Evolutionary conservation across 2,113 vertebrate species (phyloP).

Genomic region (Trogon surrucura): DNA sequence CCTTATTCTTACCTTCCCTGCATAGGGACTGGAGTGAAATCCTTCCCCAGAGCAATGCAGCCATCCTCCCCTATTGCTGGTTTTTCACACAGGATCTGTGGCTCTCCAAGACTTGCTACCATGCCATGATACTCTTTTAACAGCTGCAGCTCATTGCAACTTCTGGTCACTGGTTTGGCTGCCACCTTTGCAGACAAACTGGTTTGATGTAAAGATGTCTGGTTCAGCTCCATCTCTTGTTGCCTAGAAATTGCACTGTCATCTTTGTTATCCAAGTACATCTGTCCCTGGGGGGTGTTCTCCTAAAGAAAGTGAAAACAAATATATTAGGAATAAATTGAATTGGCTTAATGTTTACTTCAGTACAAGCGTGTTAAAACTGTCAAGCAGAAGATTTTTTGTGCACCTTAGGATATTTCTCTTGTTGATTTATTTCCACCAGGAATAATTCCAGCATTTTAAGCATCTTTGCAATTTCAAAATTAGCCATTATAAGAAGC

Average conservation of each 20-base stretch:
- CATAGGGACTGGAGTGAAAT: conserved; percentile 45
- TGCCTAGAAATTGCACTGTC: conserved; percentile 55
- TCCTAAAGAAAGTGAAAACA: conserved; percentile 53
- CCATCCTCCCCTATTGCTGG: conserved; percentile 38
- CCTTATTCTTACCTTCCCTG: conserved; percentile 67
- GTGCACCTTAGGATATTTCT: background rate
- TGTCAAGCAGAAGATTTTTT: background rate
- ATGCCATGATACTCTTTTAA: conserved; percentile 82
- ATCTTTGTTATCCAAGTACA: conserved; percentile 88
- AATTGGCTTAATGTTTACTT: background rate
- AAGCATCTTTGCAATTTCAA: background rate
- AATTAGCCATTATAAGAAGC: background rate
- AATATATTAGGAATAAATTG: background rate
- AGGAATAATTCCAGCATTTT: background rate
- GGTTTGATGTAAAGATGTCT: conserved; percentile 67
- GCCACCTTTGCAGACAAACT: conserved; percentile 60
- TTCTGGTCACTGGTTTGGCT: conserved; percentile 65
- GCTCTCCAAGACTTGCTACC: conserved; percentile 73
- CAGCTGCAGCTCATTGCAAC: conserved; percentile 81
- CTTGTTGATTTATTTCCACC: background rate
- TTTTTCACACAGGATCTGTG: conserved; percentile 70
- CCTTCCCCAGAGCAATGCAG: conserved; percentile 52
- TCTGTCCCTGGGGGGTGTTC: conserved; percentile 39
- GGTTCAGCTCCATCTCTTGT: conserved; percentile 83
- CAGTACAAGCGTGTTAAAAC: background rate